A percentile compares a stretch with the other conserved stretches of the same genome.
Conservation (phyloP, 2,797 vertebrate genomes). For the Huso huso region DNA sequence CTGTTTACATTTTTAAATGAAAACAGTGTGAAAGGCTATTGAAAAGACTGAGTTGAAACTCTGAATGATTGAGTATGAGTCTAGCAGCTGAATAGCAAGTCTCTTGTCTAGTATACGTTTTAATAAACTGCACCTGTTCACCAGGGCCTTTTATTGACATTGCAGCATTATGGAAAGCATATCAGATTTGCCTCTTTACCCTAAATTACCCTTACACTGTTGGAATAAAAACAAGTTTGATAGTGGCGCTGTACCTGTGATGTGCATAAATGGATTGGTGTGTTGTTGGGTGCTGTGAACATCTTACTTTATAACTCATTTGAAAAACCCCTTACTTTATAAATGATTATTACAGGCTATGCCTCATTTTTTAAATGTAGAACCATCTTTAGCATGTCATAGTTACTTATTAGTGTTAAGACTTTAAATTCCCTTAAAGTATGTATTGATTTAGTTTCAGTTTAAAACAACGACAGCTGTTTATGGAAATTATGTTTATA, state of each 20-base stretch:
- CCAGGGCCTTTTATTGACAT: neutral
- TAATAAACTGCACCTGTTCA: conserved; percentile 13
- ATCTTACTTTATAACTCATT: too few relatives aligned
- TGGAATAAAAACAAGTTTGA: neutral
- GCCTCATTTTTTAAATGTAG: too few relatives aligned
- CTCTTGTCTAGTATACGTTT: neutral
- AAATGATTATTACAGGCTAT: too few relatives aligned
- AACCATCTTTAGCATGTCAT: too few relatives aligned
- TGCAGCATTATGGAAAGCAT: neutral
- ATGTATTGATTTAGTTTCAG: neutral
- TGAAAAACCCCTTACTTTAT: too few relatives aligned
- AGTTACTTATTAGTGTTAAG: too few relatives aligned
- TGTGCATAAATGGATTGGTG: too few relatives aligned
- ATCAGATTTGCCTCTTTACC: neutral
- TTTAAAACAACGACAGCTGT: neutral
- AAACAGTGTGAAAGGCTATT: neutral
- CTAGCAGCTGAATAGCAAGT: neutral
- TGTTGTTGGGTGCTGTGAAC: too few relatives aligned
- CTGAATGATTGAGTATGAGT: neutral
- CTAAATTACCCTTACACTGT: neutral
- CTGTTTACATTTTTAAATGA: neutral
- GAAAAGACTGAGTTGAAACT: too few relatives aligned
- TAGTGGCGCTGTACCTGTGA: too few relatives aligned
- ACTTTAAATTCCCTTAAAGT: too few relatives aligned
- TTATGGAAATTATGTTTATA: neutral